Base-by-base conservation (phyloP, 2,113 vertebrate species). In the Cranoglanis bouderius region DNA sequence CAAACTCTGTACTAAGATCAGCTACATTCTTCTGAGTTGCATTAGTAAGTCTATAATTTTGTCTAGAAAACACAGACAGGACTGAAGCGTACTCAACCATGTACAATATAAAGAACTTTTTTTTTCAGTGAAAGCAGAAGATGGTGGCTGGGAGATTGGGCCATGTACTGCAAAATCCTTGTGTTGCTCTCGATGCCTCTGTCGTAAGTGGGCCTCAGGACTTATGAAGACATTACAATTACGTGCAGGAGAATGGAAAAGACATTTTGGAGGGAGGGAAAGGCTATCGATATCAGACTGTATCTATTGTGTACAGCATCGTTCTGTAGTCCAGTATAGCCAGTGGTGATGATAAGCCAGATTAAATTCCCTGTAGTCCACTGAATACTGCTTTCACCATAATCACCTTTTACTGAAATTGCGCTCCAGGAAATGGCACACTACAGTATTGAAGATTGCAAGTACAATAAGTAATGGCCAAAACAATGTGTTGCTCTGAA, bases 121-220 rank as follows among this genome's bases (percentile, higher is more conserved):
- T 90, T 63, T 81, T 94, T 93, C 95, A 95, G 43, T 51, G 21
- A 72, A 96, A 97, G 93, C 92, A 95, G 91, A 92, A 97, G 96
- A 97, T 95, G 94, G 94, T 94, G 94, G 81, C 93, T 95, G 94
- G 94, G 94, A 94, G 95, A 97, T 97, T 96, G 96, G 91, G 85
- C 92, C 77, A 92, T 90, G 92, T 94, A 96, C 94, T 51, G 70
- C 92, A 82, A 93, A 85, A 90, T 92, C 94, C 91, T 90, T 84
- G 14, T 72, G 92, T 93, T 89, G 90, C 92, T 94, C 95, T 95
- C 94, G 96, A 97, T 97, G 96, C 95, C 91, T 96, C 95, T 95
- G 95, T 97, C 97, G 96, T 91, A 93, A 95, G 96, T 94, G 94
- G 94, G 95, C 96, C 95, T 94, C 95, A 95, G 90, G 7, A 55